phyloP scores from a whole-genome alignment of 1,140 invertebrate genomes.

The Hyles euphorbiae region DNA sequence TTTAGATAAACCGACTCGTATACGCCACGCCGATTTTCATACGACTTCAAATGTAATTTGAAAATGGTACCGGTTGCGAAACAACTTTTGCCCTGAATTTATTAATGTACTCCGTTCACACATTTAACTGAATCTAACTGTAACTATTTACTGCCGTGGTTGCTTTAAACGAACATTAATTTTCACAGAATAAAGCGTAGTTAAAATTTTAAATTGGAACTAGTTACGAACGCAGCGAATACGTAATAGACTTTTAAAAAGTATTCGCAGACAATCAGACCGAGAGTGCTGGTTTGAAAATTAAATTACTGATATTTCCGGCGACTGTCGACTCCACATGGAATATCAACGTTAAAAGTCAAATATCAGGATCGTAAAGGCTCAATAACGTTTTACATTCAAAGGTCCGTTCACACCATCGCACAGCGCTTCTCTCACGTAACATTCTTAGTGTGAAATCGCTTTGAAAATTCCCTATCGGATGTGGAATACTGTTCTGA shows the following conservation, averaged over 20 bases:
- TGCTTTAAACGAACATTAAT: neutral
- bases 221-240: no score
- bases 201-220: no score
- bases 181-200: no score
- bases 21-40: constrained; percentile 18
- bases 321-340: constrained; percentile 14
- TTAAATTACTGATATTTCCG: constrained; percentile 24
- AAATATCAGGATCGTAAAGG: constrained; percentile 31
- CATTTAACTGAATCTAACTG: neutral
- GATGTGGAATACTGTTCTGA: no score
- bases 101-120: constrained; percentile 4
- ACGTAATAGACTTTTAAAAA: constrained; percentile 8
- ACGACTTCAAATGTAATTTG: constrained; percentile 28
- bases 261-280: constrained; percentile 8
- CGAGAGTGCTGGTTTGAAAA: constrained; percentile 25
- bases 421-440: neutral
- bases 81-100: constrained; percentile 8
- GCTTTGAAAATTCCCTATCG: no score
- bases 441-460: no score
- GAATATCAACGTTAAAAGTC: constrained; percentile 31
- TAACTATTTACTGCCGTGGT: neutral
- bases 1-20: constrained; percentile 25
- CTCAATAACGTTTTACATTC: constrained; percentile 38
- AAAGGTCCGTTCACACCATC: neutral
- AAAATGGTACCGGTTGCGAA: constrained; percentile 19